Evolutionary conservation across 2,113 vertebrate species (phyloP).

Genomic region (Chaetura pelagica): DNA sequence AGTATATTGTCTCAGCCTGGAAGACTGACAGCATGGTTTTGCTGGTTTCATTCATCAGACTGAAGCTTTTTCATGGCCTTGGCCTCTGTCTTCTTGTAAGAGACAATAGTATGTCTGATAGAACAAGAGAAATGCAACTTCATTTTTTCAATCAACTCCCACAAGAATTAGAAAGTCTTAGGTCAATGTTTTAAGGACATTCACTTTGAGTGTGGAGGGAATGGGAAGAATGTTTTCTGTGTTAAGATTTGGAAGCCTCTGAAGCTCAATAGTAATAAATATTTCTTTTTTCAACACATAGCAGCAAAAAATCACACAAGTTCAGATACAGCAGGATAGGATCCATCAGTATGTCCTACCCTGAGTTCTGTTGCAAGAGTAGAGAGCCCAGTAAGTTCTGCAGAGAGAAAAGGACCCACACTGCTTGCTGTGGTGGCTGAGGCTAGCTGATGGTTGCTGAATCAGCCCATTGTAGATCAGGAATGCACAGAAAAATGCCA

Average conservation of each 20-base stretch:
- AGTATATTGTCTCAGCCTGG: not conserved
- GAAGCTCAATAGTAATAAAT: rapidly evolving
- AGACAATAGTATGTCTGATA: not conserved
- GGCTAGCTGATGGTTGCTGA: not conserved
- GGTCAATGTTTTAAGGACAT: not conserved
- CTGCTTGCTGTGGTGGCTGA: not conserved
- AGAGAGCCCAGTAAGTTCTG: not conserved
- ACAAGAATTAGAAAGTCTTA: not conserved
- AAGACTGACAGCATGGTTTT: not conserved
- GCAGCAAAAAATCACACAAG: not conserved
- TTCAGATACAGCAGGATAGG: not conserved
- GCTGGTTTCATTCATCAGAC: not conserved
- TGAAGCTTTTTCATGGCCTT: not conserved
- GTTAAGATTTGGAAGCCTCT: not conserved
- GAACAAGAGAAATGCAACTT: not conserved
- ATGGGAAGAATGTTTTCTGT: not conserved
- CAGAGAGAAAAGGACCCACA: not conserved
- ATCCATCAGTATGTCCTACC: not conserved
- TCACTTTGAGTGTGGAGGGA: not conserved
- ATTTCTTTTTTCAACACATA: not conserved
- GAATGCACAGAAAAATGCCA: not conserved
- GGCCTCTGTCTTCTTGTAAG: not conserved
- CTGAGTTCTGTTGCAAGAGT: not conserved
- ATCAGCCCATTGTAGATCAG: rapidly evolving
- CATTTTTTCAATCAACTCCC: not conserved